These are phyloP conservation scores for Exephanes ischioxanthus DNA, from an alignment of 2,888 invertebrate species.

Conservation along the genomic window DNA sequence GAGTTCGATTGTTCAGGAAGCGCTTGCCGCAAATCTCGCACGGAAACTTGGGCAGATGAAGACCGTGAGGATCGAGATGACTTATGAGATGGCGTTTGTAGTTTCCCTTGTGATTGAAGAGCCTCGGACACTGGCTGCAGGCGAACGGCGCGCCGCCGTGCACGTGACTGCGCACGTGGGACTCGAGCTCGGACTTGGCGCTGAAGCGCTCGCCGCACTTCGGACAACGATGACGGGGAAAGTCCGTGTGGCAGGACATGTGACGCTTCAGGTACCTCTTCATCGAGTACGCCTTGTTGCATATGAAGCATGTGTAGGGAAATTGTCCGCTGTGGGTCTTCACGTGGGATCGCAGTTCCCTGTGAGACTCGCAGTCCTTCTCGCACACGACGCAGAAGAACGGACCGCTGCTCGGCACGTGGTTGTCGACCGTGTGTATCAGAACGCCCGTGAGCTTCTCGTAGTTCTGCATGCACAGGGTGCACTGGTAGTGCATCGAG, in stretches of 20 bases:
- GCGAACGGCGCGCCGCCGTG: constrained; percentile 76
- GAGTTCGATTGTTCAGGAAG: constrained; percentile 87
- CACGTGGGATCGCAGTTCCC: constrained; percentile 86
- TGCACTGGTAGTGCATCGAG: constrained; percentile 80
- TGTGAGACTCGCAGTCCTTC: constrained; percentile 87
- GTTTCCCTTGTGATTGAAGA: constrained; percentile 82
- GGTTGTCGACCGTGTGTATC: constrained; percentile 81
- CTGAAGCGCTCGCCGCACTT: constrained; percentile 81
- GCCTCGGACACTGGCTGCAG: constrained; percentile 80
- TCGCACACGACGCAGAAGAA: constrained; percentile 88
- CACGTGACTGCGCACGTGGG: constrained; percentile 76
- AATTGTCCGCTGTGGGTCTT: constrained; percentile 87
- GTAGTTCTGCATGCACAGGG: constrained; percentile 81
- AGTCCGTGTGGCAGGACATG: constrained; percentile 82
- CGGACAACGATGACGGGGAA: constrained; percentile 80
- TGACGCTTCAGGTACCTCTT: constrained; percentile 82
- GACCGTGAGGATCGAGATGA: constrained; percentile 80
- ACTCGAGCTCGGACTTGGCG: constrained; percentile 78
- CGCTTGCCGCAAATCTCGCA: constrained; percentile 87
- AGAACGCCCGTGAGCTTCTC: constrained; percentile 76
- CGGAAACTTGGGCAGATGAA: constrained; percentile 85
- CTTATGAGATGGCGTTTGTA: constrained; percentile 82
- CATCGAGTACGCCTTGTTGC: constrained; percentile 80
- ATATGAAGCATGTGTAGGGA: constrained; percentile 85
- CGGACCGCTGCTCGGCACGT: constrained; percentile 82